A percentile compares a stretch with the other conserved stretches of the same genome.
Conservation (phyloP, 2,888 invertebrate species). For the Nowickia ferox region DNA sequence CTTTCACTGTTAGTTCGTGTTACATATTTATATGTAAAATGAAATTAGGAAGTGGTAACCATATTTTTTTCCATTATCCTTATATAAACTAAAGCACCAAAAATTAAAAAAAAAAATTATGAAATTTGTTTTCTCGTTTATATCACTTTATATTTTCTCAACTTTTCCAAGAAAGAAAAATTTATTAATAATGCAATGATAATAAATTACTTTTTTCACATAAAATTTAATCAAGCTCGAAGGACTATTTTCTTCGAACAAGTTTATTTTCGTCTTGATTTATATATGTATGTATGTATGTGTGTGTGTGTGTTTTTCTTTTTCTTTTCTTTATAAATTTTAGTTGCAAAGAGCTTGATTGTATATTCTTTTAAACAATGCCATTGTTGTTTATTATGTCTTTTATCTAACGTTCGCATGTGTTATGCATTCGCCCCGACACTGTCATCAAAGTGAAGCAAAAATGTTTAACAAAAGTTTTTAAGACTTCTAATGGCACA, state of each 20-base stretch:
- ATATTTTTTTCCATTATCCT: too few relatives aligned
- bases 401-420: neutral
- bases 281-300: slow-evolving; percentile 2
- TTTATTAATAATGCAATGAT: slow-evolving; percentile 17
- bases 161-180: neutral
- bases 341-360: neutral
- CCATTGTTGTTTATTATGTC: neutral
- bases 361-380: neutral
- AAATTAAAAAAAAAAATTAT: too few relatives aligned
- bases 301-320: neutral
- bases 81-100: too few relatives aligned
- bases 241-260: slow-evolving; percentile 29
- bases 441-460: slow-evolving; percentile 40
- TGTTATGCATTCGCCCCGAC: neutral
- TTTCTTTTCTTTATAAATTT: neutral
- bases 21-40: too few relatives aligned
- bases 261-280: slow-evolving; percentile 33
- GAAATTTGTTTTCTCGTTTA: too few relatives aligned
- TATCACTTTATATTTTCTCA: too few relatives aligned
- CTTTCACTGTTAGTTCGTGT: too few relatives aligned
- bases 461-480: slow-evolving; percentile 22
- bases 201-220: slow-evolving; percentile 3
- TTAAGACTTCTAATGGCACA: neutral
- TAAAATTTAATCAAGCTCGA: neutral
- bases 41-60: too few relatives aligned